Evolutionary conservation across 1,140 invertebrate species (phyloP).

Genomic region (Heliconius eleuchia): DNA sequence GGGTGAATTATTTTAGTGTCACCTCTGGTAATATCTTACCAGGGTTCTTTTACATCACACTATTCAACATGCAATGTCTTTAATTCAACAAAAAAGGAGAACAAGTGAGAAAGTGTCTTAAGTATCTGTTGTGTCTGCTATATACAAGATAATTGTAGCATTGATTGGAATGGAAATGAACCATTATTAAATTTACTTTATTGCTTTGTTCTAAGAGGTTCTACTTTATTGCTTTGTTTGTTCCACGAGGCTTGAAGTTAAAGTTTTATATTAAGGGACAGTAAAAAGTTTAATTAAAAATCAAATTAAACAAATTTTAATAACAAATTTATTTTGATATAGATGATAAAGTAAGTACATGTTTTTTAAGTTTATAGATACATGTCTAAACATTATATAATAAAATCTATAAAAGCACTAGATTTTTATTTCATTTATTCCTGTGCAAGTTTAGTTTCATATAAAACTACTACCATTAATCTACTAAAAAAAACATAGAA

Average conservation of each 20-base stretch:
- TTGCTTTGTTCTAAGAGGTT: not conserved
- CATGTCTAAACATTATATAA: slow-evolving; percentile 47
- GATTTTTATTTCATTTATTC: slow-evolving; percentile 28
- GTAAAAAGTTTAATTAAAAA: slow-evolving; percentile 27
- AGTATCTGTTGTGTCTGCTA: too few species aligned
- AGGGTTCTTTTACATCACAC: too few species aligned
- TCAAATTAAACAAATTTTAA: slow-evolving; percentile 66
- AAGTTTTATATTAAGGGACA: not conserved
- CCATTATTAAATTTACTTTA: not conserved
- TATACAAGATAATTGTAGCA: too few species aligned
- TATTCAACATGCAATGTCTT: too few species aligned
- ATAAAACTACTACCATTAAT: not conserved
- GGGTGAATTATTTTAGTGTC: too few species aligned
- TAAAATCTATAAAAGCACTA: slow-evolving; percentile 60
- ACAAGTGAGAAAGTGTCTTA: too few species aligned
- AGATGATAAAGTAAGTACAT: slow-evolving; percentile 67
- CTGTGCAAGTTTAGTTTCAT: slow-evolving; percentile 33
- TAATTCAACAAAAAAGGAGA: too few species aligned
- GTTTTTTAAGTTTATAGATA: slow-evolving; percentile 57
- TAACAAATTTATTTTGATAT: slow-evolving; percentile 79
- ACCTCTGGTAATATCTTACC: not conserved
- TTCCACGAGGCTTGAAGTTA: too few species aligned
- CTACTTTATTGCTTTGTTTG: too few species aligned
- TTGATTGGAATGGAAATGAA: not conserved
- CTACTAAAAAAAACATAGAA: not conserved